These are phyloP conservation scores for Harpalus rufipes DNA, from an alignment of 2,888 invertebrate species.

Conservation along the genomic window DNA sequence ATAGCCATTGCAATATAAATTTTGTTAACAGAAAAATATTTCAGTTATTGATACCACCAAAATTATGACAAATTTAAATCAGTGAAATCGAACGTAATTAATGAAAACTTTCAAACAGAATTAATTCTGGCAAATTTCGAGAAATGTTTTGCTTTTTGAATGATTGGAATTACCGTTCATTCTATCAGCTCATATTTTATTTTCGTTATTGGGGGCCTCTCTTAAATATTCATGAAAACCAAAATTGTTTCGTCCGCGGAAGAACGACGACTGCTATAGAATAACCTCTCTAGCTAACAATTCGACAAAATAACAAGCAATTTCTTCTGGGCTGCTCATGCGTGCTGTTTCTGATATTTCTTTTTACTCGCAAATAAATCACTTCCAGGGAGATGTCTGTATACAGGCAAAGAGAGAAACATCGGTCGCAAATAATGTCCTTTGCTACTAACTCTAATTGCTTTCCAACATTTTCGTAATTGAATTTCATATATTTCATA, in stretches of 20 bases:
- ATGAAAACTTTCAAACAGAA: neutral
- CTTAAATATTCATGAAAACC: slow-evolving; percentile 45
- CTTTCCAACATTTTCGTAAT: neutral
- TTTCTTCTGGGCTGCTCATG: slow-evolving; percentile 44
- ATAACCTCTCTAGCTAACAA: slow-evolving; percentile 44
- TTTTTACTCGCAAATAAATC: slow-evolving; percentile 56
- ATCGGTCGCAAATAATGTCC: slow-evolving; percentile 2
- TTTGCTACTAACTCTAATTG: slow-evolving; percentile 1
- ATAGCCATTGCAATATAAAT: too few species aligned
- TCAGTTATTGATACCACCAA: neutral
- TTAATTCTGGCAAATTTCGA: neutral
- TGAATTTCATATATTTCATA: neutral
- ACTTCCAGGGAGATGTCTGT: slow-evolving; percentile 1
- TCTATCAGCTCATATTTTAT: slow-evolving; percentile 32
- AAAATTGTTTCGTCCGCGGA: slow-evolving; percentile 36
- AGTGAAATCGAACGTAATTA: neutral
- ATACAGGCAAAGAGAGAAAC: slow-evolving; percentile 1
- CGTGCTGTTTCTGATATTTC: slow-evolving; percentile 61
- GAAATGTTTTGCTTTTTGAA: slow-evolving; percentile 13
- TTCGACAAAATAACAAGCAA: slow-evolving; percentile 63
- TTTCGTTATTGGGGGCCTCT: slow-evolving; percentile 25
- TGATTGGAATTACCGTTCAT: slow-evolving; percentile 13
- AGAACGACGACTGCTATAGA: slow-evolving; percentile 24
- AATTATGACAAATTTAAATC: neutral
- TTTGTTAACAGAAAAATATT: neutral